Conservation (phyloP, 92 coral and sea anemone genomes). For the Zoanthus gigantus region DNA sequence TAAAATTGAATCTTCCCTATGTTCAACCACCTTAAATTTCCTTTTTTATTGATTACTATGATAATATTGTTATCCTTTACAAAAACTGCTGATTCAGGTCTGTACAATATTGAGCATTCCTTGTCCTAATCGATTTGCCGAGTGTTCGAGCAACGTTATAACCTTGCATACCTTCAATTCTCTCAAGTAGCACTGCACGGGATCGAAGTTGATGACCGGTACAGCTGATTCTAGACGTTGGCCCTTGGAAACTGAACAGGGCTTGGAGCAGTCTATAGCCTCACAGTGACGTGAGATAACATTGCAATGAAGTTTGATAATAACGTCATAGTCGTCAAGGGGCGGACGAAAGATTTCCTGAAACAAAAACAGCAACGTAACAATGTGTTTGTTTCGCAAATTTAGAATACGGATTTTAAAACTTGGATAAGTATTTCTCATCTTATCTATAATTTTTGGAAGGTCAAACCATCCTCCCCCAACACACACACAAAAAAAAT, state of each 20-base stretch:
- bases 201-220: constrained; percentile 94
- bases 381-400: not conserved
- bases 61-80: too few species aligned
- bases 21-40: too few species aligned
- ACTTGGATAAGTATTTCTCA: too few species aligned
- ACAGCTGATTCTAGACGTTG: constrained; percentile 57
- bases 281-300: constrained; percentile 74
- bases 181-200: constrained; percentile 71
- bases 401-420: not conserved
- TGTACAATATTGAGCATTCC: too few species aligned
- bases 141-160: too few species aligned
- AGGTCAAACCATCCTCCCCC: too few species aligned
- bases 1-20: too few species aligned
- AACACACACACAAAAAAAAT: too few species aligned
- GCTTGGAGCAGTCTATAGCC: constrained; percentile 72
- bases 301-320: constrained; percentile 76
- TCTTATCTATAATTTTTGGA: too few species aligned
- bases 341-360: constrained; percentile 98
- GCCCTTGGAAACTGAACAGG: constrained; percentile 27
- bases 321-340: constrained; percentile 89
- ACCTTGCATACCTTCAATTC: constrained; percentile 76
- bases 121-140: too few species aligned
- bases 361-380: not conserved
- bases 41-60: too few species aligned
- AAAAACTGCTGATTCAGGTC: too few species aligned